phyloP scores from a whole-genome alignment of 1,140 invertebrate species.

The Euwallacea fornicatus region DNA sequence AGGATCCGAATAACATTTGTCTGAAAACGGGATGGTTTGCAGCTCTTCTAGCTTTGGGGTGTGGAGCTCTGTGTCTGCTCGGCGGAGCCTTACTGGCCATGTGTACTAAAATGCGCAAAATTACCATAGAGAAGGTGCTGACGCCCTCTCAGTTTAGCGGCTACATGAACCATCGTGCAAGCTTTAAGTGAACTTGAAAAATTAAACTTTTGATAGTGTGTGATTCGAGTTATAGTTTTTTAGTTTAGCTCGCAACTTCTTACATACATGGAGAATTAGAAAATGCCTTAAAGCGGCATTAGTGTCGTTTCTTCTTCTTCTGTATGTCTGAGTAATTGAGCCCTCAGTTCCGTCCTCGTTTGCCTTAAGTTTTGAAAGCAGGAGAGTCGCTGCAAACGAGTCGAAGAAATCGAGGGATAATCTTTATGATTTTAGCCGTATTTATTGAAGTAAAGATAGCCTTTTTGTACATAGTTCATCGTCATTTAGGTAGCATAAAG shows the following conservation, averaged over 20 bases:
- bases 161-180: slow-evolving; percentile 72
- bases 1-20: slow-evolving; percentile 67
- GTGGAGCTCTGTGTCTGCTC: slow-evolving; percentile 68
- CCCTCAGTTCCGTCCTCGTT: neutral
- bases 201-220: neutral
- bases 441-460: too few relatives aligned
- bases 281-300: slow-evolving; percentile 11
- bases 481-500: too few relatives aligned
- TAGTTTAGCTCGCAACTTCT: slow-evolving; percentile 1
- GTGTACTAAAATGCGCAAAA: slow-evolving; percentile 67
- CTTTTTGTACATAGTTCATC: too few relatives aligned
- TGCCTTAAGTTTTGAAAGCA: too few relatives aligned
- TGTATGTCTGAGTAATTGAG: slow-evolving; percentile 38
- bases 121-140: slow-evolving; percentile 57
- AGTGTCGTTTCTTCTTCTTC: slow-evolving; percentile 40
- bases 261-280: slow-evolving; percentile 44
- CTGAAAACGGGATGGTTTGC: slow-evolving; percentile 75
- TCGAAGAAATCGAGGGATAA: too few relatives aligned
- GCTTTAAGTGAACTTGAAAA: slow-evolving; percentile 62
- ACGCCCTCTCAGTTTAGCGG: slow-evolving; percentile 61
- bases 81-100: slow-evolving; percentile 69
- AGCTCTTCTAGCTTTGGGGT: slow-evolving; percentile 70
- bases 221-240: neutral
- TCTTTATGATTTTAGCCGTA: too few relatives aligned
- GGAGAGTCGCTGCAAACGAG: too few relatives aligned